Conservation (phyloP, 2,797 vertebrate species). For the Platalea minor region DNA sequence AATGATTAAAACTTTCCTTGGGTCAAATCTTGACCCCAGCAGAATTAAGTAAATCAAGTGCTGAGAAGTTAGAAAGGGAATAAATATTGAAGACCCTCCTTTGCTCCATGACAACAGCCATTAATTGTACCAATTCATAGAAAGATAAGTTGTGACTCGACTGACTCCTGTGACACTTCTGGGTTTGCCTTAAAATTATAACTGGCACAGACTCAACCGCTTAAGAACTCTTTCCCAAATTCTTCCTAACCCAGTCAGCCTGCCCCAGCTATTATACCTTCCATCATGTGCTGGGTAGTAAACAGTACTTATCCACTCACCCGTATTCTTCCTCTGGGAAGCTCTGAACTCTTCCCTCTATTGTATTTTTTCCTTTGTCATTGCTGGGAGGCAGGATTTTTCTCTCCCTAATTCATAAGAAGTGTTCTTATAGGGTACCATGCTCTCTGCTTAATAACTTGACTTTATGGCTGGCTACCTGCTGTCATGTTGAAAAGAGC, state of each 20-base stretch:
- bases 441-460: not conserved
- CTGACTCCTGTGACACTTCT: not conserved
- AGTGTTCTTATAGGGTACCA: not conserved
- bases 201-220: not conserved
- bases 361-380: not conserved
- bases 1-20: not conserved
- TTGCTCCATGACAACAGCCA: not conserved
- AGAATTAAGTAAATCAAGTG: not conserved
- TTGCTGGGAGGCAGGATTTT: not conserved
- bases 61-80: not conserved
- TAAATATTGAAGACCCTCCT: not conserved
- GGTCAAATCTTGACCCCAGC: not conserved
- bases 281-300: not conserved
- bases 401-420: not conserved
- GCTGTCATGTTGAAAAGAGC: not conserved
- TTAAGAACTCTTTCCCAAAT: not conserved
- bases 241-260: not conserved
- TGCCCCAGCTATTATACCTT: not conserved
- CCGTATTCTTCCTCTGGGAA: not conserved
- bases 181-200: not conserved
- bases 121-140: not conserved
- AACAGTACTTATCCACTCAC: not conserved
- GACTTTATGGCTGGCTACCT: not conserved
- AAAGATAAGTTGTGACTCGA: not conserved
- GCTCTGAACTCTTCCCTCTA: not conserved